Base-by-base conservation (phyloP, 2,888 invertebrate species). In the Lamproptera curius region DNA sequence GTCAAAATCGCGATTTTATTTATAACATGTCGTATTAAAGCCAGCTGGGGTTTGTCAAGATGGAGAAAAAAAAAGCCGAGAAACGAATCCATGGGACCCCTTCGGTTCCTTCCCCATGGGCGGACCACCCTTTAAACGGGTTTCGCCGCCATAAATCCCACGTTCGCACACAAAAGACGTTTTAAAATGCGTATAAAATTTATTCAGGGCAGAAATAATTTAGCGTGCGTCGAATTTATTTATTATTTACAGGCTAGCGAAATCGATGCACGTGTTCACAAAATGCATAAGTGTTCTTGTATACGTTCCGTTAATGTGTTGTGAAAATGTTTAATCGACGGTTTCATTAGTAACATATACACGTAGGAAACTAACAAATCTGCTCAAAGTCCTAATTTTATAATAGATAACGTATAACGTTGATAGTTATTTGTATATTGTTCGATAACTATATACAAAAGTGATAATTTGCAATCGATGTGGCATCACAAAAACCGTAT, bases 1-100 rank as follows among this genome's bases (percentile, higher is more conserved):
- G 84, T 85, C 85, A 83, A 77, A 86, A 84, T 85, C 77, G 84
- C 85, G 74, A 86, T 84, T 83, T 85, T 86, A 86, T 87, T 86
- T 85, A 85, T 83, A 83, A 83, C 85, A 78, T 82, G 75, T 77
- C 71, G 73, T 76, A 73, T 71, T 76, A 76, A 69, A 76, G 72
- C 86, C 86, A 84, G 85, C 86, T 86, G 86, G 84, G 85, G n/a
- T 73, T 77, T 80, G 83, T 80, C 78, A 84, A 82, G 82, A 76
- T 66, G 76, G n/a, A n/a, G n/a, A 68, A 80, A 16, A 42, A 84
- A 81, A 82, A 83, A 77, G 66, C 60, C 77, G 85, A 84, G 83
- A 83, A 82, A 76, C 73, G 74, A 73, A 67, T 73, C 65, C 66
- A 53, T 55, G 61, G 70, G 69, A 65, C 76, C 81, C 81, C 70